Conservation (phyloP, 1,140 invertebrate species). For the Neotoxoptera formosana region DNA sequence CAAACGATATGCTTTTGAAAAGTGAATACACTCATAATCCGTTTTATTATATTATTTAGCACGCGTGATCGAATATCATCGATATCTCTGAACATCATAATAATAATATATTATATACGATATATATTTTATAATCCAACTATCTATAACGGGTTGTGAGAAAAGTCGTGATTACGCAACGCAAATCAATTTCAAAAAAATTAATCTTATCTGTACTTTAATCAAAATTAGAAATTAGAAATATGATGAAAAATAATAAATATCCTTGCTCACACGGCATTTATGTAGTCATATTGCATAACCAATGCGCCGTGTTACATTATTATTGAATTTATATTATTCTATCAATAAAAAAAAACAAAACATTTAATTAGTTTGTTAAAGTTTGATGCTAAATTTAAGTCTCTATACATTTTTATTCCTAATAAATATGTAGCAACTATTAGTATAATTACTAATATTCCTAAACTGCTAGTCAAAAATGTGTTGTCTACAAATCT, state of each 20-base stretch:
- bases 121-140: not conserved
- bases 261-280: not conserved
- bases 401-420: not conserved
- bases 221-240: not conserved
- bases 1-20: not conserved
- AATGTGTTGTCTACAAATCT: not conserved
- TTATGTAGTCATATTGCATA: not conserved
- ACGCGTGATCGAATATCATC: not conserved
- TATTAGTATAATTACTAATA: not conserved
- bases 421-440: not conserved
- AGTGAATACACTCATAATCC: slow-evolving; percentile 9
- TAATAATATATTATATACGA: not conserved
- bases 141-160: not conserved
- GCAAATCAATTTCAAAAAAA: not conserved
- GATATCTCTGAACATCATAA: not conserved
- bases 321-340: not conserved
- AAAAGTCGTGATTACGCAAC: not conserved
- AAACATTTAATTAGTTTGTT: not conserved
- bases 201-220: too few relatives aligned
- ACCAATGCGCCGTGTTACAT: not conserved
- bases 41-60: not conserved
- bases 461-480: not conserved
- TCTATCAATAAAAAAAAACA: not conserved
- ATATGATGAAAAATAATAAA: not conserved
- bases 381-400: not conserved